These are phyloP conservation scores for Nerophis lumbriciformis DNA, from an alignment of 2,113 vertebrate species.

Conservation along the genomic window DNA sequence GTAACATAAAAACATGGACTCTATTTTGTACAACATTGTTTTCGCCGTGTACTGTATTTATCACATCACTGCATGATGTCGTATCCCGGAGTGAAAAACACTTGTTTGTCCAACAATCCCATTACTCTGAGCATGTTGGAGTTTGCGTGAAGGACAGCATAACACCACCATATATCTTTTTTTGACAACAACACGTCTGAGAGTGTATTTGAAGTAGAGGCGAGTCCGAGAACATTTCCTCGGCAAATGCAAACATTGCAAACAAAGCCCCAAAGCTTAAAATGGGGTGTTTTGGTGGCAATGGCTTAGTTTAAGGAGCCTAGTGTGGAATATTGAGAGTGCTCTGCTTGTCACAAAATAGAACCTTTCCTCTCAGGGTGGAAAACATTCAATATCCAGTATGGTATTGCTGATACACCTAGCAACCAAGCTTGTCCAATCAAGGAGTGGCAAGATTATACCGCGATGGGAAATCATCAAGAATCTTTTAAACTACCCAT, in stretches of 20 bases:
- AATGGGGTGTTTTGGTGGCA: slow-evolving; percentile 9
- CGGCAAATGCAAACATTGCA: slow-evolving; percentile 17
- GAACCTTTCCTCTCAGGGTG: slow-evolving; percentile 8
- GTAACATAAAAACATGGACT: background rate
- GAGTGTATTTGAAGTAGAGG: slow-evolving; percentile 22
- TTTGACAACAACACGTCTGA: slow-evolving; percentile 12
- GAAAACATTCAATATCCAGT: slow-evolving; percentile 18
- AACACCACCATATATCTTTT: slow-evolving; percentile 2
- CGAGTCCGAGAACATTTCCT: background rate
- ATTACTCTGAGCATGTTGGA: slow-evolving; percentile 23
- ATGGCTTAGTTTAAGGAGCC: slow-evolving; percentile 14
- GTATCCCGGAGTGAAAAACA: too few relatives aligned
- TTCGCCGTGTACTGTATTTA: background rate
- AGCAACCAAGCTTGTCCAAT: background rate
- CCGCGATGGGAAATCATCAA: background rate
- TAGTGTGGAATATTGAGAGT: slow-evolving; percentile 7
- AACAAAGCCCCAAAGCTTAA: slow-evolving; percentile 12
- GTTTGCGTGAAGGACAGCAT: slow-evolving; percentile 42
- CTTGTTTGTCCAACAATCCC: slow-evolving; percentile 21
- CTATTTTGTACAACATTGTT: background rate
- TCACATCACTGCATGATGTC: background rate
- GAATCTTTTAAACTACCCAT: background rate
- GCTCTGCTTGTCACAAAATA: slow-evolving; percentile 18
- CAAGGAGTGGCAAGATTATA: background rate
- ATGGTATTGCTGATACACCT: background rate